Base-by-base conservation (phyloP, 2,888 invertebrate genomes). In the Therioaphis trifolii region DNA sequence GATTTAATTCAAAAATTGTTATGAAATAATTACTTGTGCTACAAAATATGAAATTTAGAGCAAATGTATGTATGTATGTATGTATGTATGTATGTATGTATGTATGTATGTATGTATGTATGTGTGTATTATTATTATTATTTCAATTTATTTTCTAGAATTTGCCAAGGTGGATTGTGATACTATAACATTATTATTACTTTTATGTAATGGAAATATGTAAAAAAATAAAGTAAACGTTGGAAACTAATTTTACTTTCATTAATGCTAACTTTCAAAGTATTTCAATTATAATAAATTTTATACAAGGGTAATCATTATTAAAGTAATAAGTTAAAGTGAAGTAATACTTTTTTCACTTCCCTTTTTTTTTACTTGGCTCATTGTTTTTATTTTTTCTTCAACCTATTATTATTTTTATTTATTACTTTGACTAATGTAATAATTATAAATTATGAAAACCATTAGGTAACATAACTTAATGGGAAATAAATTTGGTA, bases 121-220 rank as follows among this genome's bases (percentile, higher is more conserved):
- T 49, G n/a, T n/a, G n/a, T n/a, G n/a, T 79, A 55, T 69, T 69
- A 46, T 24, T 61, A 21, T 58, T 29, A 4, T 66, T 68, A 46
- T 46, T 46, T 14, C 18, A 18, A 52, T 52, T n/a, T 35, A 35
- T n/a, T 52, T 71, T 46, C 7, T 61, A 58, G 18, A 49, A 43
- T 40, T 69, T 7, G 21, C 24, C 58, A 27, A 68, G 69, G n/a
- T 78, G 49, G 40, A 69, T 69, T 43, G n/a, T 43, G 58, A 43
- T 79, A 55, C 55, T 71, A n/a, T 35, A 77, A 66, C 49, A 68
- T 49, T 78, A 68, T 79, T 24, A 68, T 15, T 78, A 68, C 18
- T 68, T 49, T 52, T 68, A 63, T 63, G 29, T 63, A 29, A 63
- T 29, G 14, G 15, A 14, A 63, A 63, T 63, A 63, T 35, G 15